Percentiles rank a stretch among this genome's conserved stretches.
Conservation (phyloP, 2,113 vertebrate species). For the Grus americana region DNA sequence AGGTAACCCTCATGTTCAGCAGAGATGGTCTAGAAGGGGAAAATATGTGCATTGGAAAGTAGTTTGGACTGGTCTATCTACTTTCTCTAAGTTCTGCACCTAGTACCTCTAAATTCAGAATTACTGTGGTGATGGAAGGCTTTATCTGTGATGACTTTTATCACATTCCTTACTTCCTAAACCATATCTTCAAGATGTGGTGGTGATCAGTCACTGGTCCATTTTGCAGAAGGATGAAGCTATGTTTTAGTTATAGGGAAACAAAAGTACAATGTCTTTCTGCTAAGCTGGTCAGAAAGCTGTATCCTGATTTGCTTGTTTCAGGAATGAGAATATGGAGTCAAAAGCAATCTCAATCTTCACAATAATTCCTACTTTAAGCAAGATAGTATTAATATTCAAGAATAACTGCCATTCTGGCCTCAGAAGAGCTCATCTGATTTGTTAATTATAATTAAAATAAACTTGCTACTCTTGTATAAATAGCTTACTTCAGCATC, state of each 20-base stretch:
- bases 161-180: background rate
- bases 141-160: background rate
- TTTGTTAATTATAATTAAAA: background rate
- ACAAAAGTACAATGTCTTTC: background rate
- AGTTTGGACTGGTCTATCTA: background rate
- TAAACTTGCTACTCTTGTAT: background rate
- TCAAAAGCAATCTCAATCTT: background rate
- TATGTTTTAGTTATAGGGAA: background rate
- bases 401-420: background rate
- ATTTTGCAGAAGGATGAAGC: background rate
- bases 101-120: background rate
- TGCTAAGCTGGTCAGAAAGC: background rate
- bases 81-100: background rate
- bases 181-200: background rate
- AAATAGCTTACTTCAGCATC: background rate
- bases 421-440: background rate
- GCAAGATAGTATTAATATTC: background rate
- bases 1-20: background rate
- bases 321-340: background rate
- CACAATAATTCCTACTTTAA: background rate
- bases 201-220: background rate
- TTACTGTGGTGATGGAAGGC: background rate
- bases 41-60: background rate
- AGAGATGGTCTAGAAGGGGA: background rate
- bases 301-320: background rate